Conservation (phyloP, 2,797 vertebrate genomes). For the Gymnocypris eckloni region DNA sequence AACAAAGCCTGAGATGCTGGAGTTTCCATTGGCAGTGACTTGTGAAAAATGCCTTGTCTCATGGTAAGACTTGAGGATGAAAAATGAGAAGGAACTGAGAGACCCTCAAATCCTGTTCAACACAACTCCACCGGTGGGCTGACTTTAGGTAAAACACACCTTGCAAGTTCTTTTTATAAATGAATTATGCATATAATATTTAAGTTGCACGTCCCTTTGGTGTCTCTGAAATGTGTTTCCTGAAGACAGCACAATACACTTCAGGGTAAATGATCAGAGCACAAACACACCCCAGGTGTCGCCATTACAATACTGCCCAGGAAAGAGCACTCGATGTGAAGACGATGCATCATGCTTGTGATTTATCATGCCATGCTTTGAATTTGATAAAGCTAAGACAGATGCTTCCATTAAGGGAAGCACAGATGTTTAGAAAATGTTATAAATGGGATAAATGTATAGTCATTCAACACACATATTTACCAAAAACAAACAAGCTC, state of each 20-base stretch:
- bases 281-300: constrained; percentile 16
- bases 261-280: constrained; percentile 24
- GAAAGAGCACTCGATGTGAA: neutral
- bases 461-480: neutral
- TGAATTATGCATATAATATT: constrained; percentile 1
- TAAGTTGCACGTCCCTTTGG: neutral
- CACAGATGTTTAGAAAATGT: constrained; percentile 24
- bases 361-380: neutral
- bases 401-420: constrained; percentile 6
- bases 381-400: neutral
- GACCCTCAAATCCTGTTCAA: neutral
- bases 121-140: neutral
- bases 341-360: neutral
- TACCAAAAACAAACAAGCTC: constrained; percentile 2
- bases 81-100: neutral
- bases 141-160: neutral
- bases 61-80: neutral
- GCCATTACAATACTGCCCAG: constrained; percentile 2
- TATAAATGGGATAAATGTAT: constrained; percentile 3
- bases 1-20: neutral
- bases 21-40: neutral
- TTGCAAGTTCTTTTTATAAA: neutral
- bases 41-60: neutral
- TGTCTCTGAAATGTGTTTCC: constrained; percentile 12
- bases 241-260: constrained; percentile 20